Conservation (phyloP, 1,140 invertebrate species). For the Ladona fulva region DNA sequence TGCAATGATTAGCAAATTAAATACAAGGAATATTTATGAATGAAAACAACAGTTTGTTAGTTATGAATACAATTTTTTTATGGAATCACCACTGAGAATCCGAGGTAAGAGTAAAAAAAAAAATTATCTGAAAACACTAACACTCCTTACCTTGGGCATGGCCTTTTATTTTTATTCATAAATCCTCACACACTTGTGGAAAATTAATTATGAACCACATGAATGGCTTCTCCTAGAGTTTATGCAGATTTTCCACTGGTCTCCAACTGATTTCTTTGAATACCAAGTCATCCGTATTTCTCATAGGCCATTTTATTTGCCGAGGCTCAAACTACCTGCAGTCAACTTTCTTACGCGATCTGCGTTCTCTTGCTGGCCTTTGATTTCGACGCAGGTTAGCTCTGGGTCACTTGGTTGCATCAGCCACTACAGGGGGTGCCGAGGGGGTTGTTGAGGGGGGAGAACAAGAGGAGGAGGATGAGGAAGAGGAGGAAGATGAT, state of each 20-base stretch:
- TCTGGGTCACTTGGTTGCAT: constrained; percentile 18
- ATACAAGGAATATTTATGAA: neutral
- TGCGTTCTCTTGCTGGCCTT: neutral
- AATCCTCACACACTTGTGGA: neutral
- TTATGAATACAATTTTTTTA: neutral
- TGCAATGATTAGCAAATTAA: neutral
- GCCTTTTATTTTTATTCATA: no score
- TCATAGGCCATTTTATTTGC: neutral
- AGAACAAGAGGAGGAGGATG: neutral
- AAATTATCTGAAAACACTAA: neutral
- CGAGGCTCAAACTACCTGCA: neutral
- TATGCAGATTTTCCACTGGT: neutral
- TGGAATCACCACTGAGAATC: neutral
- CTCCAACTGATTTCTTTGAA: neutral
- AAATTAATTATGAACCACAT: neutral
- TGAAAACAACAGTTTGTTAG: neutral
- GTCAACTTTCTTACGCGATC: neutral
- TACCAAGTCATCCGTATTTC: neutral
- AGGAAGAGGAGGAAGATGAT: neutral
- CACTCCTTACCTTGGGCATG: neutral
- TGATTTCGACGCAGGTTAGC: neutral
- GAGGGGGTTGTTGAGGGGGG: neutral
- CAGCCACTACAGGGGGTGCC: constrained; percentile 12
- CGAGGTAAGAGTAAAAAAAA: neutral
- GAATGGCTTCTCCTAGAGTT: neutral